A percentile compares a stretch with the other conserved stretches of the same genome.
These are phyloP conservation scores for Carcina quercana DNA, from an alignment of 2,888 invertebrate genomes.

Conservation along the genomic window DNA sequence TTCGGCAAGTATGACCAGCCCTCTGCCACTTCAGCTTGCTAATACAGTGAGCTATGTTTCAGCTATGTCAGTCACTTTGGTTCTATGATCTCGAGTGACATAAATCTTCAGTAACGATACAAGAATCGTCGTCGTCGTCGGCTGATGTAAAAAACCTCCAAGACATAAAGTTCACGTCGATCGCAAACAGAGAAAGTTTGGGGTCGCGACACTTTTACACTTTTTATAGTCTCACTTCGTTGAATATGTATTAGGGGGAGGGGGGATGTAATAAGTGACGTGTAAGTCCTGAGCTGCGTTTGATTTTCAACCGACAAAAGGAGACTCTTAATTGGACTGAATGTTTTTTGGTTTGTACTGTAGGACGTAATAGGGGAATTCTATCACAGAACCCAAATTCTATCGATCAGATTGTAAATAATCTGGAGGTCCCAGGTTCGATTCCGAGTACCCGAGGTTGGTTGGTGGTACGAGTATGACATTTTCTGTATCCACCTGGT, in stretches of 20 bases:
- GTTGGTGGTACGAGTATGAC: no score
- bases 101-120: background rate
- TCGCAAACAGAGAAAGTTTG: slow-evolving; percentile 22
- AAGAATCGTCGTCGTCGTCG: background rate
- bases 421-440: no score
- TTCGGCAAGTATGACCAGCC: background rate
- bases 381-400: no score
- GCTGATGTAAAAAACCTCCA: slow-evolving; percentile 9
- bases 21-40: background rate
- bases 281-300: no score
- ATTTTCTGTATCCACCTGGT: no score
- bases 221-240: slow-evolving; percentile 22
- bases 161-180: slow-evolving; percentile 12
- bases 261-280: no score
- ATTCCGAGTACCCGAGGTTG: no score
- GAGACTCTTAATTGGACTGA: no score
- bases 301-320: no score
- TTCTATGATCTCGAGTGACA: background rate
- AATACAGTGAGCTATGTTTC: background rate
- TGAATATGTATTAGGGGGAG: slow-evolving; percentile 38
- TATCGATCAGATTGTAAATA: no score
- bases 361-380: no score
- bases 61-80: background rate
- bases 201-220: slow-evolving; percentile 17
- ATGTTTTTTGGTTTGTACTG: no score